phyloP scores from a whole-genome alignment of 2,888 invertebrate genomes.

The Trypoxylon attenuatum region DNA sequence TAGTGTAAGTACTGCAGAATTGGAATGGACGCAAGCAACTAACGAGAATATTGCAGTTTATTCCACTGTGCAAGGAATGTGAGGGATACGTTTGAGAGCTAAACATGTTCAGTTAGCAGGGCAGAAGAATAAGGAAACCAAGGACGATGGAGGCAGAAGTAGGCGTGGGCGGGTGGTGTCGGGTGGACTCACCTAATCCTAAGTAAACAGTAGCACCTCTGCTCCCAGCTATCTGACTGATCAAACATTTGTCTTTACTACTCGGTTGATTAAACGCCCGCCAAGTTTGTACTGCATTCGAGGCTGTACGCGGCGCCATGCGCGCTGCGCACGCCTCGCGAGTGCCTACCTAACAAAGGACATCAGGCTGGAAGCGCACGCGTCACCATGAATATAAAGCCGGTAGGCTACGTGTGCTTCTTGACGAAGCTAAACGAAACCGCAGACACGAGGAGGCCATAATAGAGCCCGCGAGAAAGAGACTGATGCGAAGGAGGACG shows the following conservation, averaged over 20 bases:
- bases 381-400: constrained; percentile 5
- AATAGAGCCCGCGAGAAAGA: not conserved
- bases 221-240: constrained; percentile 60
- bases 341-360: too few species aligned
- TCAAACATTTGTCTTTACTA: constrained; percentile 73
- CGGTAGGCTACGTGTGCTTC: constrained; percentile 1
- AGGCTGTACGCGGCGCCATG: constrained; percentile 14
- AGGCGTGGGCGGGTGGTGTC: not conserved
- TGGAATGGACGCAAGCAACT: too few species aligned
- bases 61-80: too few species aligned
- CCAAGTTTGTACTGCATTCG: constrained; percentile 56
- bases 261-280: constrained; percentile 71
- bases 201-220: constrained; percentile 61
- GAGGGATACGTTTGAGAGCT: too few species aligned
- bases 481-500: not conserved
- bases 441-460: constrained; percentile 8
- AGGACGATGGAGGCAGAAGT: not conserved
- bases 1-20: too few species aligned
- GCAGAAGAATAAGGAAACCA: constrained; percentile 34
- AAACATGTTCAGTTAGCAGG: too few species aligned
- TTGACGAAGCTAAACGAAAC: not conserved
- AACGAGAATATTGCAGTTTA: too few species aligned
- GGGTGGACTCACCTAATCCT: constrained; percentile 62
- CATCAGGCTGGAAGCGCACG: not conserved
- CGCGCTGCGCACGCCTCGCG: constrained; percentile 4